Conservation (phyloP, 1,140 invertebrate genomes). For the Trialeurodes vaporariorum region DNA sequence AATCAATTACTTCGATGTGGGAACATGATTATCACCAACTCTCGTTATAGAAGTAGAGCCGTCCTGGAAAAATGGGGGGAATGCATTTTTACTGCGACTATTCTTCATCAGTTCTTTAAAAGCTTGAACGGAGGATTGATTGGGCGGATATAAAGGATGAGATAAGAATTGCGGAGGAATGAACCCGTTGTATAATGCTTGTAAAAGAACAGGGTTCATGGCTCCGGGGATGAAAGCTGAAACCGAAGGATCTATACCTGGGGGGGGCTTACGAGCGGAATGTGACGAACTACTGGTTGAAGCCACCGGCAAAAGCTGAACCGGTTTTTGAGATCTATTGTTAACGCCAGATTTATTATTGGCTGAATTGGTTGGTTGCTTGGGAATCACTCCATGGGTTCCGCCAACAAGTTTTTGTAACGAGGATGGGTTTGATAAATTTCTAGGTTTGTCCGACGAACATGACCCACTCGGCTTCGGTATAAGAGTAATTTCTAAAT, state of each 20-base stretch:
- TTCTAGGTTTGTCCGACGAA: not conserved
- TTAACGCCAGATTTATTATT: not conserved
- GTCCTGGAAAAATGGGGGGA: conserved; percentile 20
- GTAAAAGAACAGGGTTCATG: conserved; percentile 33
- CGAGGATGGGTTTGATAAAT: too few relatives aligned
- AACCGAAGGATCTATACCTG: conserved; percentile 12
- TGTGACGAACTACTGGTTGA: conserved; percentile 8
- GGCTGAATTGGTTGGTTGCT: not conserved
- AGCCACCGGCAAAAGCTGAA: not conserved
- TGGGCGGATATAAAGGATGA: not conserved
- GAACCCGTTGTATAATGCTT: conserved; percentile 35
- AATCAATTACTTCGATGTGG: not conserved
- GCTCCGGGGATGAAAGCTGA: conserved; percentile 16
- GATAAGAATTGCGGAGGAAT: conserved; percentile 25
- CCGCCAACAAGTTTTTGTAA: too few relatives aligned
- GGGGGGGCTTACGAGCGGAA: conserved; percentile 14
- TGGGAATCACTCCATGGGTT: not conserved
- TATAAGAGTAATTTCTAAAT: conserved; percentile 48
- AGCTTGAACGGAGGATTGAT: conserved; percentile 25
- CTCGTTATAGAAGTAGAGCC: conserved; percentile 25
- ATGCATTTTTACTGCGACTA: conserved; percentile 15
- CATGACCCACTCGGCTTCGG: conserved; percentile 18
- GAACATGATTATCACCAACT: conserved; percentile 17
- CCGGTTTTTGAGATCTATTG: conserved; percentile 3
- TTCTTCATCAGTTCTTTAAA: conserved; percentile 32